These are phyloP conservation scores for Marcusenius ussheri DNA, from an alignment of 2,113 vertebrate genomes.

Conservation along the genomic window DNA sequence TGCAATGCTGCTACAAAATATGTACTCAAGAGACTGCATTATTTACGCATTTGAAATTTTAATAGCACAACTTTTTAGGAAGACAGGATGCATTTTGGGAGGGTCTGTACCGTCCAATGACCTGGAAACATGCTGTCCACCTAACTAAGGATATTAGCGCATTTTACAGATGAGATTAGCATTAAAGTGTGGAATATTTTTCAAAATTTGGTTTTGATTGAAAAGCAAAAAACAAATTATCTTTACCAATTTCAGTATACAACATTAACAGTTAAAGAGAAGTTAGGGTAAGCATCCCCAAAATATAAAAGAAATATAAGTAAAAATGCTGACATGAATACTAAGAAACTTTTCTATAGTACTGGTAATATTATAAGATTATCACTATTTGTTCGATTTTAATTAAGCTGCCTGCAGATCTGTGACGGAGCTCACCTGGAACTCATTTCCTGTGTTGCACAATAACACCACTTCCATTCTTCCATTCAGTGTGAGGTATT, in stretches of 20 bases:
- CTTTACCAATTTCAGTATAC: background rate
- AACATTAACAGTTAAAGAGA: background rate
- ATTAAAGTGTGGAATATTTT: background rate
- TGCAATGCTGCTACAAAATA: background rate
- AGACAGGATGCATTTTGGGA: background rate
- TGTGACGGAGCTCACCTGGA: background rate
- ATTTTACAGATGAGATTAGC: background rate
- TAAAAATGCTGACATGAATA: background rate
- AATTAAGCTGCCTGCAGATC: background rate
- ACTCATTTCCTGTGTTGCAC: background rate
- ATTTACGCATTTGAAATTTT: background rate
- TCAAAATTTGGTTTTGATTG: background rate
- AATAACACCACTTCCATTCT: background rate
- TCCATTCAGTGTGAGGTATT: background rate
- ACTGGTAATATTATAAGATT: background rate
- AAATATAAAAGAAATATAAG: background rate
- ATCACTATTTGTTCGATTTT: background rate
- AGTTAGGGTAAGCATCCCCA: background rate
- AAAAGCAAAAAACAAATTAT: too few species aligned
- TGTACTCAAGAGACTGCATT: background rate
- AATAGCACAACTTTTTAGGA: background rate
- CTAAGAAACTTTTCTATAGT: background rate
- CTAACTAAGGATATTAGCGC: background rate
- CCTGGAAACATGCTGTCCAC: background rate
- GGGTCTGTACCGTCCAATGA: too few species aligned